Conservation (phyloP, 2,113 vertebrate species). For the Hemiscyllium ocellatum region DNA sequence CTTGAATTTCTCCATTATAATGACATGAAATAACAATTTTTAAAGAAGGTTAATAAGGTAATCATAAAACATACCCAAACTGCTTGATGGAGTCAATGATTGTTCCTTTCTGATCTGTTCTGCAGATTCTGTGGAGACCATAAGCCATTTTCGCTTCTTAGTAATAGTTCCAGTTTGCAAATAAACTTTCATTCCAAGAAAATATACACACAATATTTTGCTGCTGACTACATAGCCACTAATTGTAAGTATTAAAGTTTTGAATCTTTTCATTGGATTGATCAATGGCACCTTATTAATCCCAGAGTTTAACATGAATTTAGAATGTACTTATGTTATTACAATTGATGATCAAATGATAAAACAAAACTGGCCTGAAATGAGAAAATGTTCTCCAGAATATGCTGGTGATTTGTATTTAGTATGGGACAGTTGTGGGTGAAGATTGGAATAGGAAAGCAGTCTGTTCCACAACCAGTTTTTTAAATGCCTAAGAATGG, state of each 20-base stretch:
- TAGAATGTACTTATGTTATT: not conserved
- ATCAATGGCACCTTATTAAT: not conserved
- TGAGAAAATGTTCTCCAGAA: not conserved
- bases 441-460: not conserved
- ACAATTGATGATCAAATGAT: not conserved
- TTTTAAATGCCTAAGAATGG: not conserved
- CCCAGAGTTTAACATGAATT: not conserved
- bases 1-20: not conserved
- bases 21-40: not conserved
- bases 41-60: not conserved
- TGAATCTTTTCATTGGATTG: not conserved
- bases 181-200: not conserved
- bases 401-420: not conserved
- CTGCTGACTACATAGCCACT: not conserved
- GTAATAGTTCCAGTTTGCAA: constrained; percentile 17
- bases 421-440: not conserved
- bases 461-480: not conserved
- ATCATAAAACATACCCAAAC: not conserved
- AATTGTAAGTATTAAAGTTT: not conserved
- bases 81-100: not conserved
- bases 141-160: not conserved
- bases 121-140: not conserved
- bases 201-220: not conserved
- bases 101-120: not conserved
- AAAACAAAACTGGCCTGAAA: not conserved